Conservation (phyloP, 2,888 invertebrate genomes). For the Pyrgus malvae region DNA sequence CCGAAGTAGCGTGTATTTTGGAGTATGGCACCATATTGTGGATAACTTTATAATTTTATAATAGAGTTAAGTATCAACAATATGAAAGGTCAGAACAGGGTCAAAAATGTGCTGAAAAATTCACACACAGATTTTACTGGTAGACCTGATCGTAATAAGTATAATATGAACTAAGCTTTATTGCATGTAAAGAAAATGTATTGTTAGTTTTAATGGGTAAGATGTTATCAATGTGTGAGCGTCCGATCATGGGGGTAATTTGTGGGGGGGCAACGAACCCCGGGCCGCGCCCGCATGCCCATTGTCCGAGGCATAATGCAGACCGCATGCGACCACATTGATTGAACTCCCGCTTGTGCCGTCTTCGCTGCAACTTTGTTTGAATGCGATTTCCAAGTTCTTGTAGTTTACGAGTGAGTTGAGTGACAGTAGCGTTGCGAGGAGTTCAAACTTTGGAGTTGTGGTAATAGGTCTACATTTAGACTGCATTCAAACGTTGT, state of each 20-base stretch:
- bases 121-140: no score
- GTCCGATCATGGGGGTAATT: constrained; percentile 64
- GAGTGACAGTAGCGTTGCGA: not conserved
- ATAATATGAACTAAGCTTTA: constrained; percentile 33
- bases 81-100: no score
- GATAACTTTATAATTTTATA: no score
- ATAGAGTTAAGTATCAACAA: no score
- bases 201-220: constrained; percentile 57
- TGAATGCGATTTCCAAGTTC: constrained; percentile 3
- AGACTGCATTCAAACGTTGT: not conserved
- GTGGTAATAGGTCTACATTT: not conserved
- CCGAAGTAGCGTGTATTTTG: no score
- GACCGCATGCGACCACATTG: constrained; percentile 39
- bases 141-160: no score
- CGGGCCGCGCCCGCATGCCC: constrained; percentile 61
- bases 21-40: no score
- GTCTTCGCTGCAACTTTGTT: constrained; percentile 14
- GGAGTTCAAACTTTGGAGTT: not conserved
- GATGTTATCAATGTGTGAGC: constrained; percentile 58
- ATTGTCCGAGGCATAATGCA: constrained; percentile 51
- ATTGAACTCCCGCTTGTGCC: constrained; percentile 27
- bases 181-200: constrained; percentile 48
- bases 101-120: no score
- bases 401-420: not conserved
- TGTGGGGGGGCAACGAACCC: constrained; percentile 64